Conservation (phyloP, 2,797 vertebrate species). For the Ctenopoma kingsleyae region DNA sequence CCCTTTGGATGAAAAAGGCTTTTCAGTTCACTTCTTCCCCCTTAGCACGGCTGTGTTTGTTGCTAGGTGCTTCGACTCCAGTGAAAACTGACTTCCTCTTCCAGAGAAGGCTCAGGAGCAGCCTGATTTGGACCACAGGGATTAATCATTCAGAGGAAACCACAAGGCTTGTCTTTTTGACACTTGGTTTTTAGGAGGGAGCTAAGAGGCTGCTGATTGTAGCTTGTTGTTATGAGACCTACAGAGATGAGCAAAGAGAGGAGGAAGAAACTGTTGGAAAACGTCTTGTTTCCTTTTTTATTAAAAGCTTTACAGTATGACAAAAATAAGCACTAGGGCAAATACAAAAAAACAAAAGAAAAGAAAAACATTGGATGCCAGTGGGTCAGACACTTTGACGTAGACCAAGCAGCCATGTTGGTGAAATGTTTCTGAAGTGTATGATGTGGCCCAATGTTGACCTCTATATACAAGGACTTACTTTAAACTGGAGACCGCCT, state of each 20-base stretch:
- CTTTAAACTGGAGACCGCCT: slow-evolving; percentile 41
- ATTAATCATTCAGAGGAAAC: slow-evolving; percentile 54
- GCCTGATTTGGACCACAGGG: slow-evolving; percentile 51
- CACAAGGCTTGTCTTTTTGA: slow-evolving; percentile 70
- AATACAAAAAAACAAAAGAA: slow-evolving; percentile 78
- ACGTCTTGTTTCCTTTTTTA: slow-evolving; percentile 77
- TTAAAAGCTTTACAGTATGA: slow-evolving; percentile 86
- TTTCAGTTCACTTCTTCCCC: slow-evolving; percentile 31
- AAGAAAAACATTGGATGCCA: slow-evolving; percentile 81
- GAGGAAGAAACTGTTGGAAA: slow-evolving; percentile 88
- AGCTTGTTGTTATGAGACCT: slow-evolving; percentile 99
- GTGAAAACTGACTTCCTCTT: slow-evolving; percentile 38
- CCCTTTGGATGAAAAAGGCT: slow-evolving; percentile 47
- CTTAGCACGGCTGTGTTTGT: slow-evolving; percentile 38
- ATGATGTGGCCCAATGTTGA: slow-evolving; percentile 31
- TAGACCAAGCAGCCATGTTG: slow-evolving; percentile 83
- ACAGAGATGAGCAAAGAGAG: slow-evolving; percentile 85
- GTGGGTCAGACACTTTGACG: slow-evolving; percentile 76
- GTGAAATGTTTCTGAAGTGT: slow-evolving; percentile 71
- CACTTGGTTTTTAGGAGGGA: slow-evolving; percentile 63
- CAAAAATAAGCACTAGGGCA: slow-evolving; percentile 80
- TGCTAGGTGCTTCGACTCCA: slow-evolving; percentile 30
- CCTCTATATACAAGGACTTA: slow-evolving; percentile 66
- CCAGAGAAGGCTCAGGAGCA: slow-evolving; percentile 35
- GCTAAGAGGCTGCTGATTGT: slow-evolving; percentile 96